A percentile compares a stretch with the other conserved stretches of the same genome.
Evolutionary conservation across 2,113 vertebrate species (phyloP).

Genomic region (Lontra canadensis): DNA sequence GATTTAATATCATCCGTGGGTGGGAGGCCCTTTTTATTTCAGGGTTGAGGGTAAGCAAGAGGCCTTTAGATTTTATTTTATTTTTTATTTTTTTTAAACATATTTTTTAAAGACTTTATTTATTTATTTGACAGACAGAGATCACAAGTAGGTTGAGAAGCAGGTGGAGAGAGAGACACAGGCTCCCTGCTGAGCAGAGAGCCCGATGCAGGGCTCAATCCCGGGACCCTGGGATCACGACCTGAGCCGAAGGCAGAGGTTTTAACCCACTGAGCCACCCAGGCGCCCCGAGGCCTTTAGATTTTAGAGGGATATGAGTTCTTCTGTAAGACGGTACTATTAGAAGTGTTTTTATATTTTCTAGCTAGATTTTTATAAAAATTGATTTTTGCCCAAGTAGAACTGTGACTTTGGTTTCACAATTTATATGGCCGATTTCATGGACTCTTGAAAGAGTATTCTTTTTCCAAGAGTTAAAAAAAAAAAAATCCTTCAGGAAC

Average conservation of each 20-base stretch:
- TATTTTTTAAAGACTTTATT: no score
- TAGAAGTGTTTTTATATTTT: neutral
- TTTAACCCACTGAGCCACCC: no score
- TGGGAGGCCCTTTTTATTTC: neutral
- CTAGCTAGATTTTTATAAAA: neutral
- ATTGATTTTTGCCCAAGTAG: neutral
- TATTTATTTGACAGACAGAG: no score
- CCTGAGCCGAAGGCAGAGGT: no score
- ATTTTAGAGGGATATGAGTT: neutral
- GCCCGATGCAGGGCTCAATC: no score
- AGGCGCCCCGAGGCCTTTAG: neutral
- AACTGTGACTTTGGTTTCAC: neutral
- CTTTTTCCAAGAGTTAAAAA: neutral
- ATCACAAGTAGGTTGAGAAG: no score
- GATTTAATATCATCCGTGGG: neutral
- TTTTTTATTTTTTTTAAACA: no score
- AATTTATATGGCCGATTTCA: neutral
- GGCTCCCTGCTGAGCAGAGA: no score
- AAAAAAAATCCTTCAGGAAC: neutral
- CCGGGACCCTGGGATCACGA: no score
- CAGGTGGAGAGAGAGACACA: no score
- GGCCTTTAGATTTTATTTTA: neutral
- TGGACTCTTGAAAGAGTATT: neutral
- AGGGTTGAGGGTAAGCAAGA: neutral
- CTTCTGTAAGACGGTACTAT: neutral